These are phyloP conservation scores for Lypha dubia DNA, from an alignment of 2,888 invertebrate species.

Conservation along the genomic window DNA sequence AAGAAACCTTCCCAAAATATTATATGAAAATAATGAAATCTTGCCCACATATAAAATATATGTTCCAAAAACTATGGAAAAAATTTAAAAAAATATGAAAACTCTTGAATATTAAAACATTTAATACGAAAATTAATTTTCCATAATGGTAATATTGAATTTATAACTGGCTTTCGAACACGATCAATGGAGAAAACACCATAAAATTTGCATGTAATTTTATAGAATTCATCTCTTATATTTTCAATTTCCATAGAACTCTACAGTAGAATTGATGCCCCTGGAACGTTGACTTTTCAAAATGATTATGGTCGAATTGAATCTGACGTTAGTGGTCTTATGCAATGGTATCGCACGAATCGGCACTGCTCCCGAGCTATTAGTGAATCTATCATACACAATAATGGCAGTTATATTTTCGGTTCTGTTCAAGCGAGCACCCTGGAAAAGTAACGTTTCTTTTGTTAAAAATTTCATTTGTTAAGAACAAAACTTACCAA, in stretches of 20 bases:
- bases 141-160: too few species aligned
- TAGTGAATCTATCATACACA: constrained; percentile 77
- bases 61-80: too few species aligned
- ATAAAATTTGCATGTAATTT: too few species aligned
- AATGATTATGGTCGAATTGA: constrained; percentile 63
- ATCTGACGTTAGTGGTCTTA: background rate
- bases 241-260: constrained; percentile 73
- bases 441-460: constrained; percentile 62
- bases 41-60: too few species aligned
- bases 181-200: too few species aligned
- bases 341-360: background rate
- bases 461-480: background rate
- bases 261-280: constrained; percentile 78
- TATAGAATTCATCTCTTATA: too few species aligned
- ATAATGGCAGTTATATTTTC: constrained; percentile 73
- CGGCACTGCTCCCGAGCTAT: constrained; percentile 76
- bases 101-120: too few species aligned
- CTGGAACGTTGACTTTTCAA: constrained; percentile 72
- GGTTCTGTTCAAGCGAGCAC: constrained; percentile 32
- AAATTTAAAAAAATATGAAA: too few species aligned
- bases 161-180: too few species aligned
- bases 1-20: too few species aligned
- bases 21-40: too few species aligned
- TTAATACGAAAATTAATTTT: too few species aligned
- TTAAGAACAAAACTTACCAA: constrained; percentile 60